Evolutionary conservation across 2,888 invertebrate species (phyloP).

Genomic region (Noctua pronuba): DNA sequence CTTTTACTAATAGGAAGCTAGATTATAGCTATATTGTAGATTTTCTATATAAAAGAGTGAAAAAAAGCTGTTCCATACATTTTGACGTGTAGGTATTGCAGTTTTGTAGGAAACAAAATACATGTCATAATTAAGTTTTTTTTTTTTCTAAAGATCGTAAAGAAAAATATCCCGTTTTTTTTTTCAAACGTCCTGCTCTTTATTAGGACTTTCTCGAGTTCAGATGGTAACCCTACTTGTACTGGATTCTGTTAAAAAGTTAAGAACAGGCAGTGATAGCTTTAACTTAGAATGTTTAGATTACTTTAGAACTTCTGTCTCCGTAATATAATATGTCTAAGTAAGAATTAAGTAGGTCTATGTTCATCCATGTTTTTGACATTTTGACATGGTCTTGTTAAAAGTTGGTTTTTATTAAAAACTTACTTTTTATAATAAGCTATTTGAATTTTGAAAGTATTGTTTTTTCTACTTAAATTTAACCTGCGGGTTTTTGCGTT

Average conservation of each 20-base stretch:
- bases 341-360: conserved; percentile 15
- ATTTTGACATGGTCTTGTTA: background rate
- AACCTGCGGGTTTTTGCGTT: background rate
- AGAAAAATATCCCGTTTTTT: background rate
- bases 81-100: too few relatives aligned
- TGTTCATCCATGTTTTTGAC: background rate
- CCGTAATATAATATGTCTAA: conserved; percentile 19
- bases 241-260: conserved; percentile 42
- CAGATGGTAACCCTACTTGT: background rate
- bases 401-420: background rate
- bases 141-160: background rate
- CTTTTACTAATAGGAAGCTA: too few relatives aligned
- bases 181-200: background rate
- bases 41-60: too few relatives aligned
- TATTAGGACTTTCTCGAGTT: background rate
- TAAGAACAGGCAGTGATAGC: conserved; percentile 42
- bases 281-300: conserved; percentile 47
- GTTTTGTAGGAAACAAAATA: too few relatives aligned
- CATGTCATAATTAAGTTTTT: background rate
- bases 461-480: background rate
- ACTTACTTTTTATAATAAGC: background rate
- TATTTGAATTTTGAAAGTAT: background rate
- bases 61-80: too few relatives aligned
- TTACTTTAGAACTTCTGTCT: conserved; percentile 49
- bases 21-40: too few relatives aligned